Conservation (phyloP, 2,888 invertebrate species). For the Macrosiphum euphorbiae region DNA sequence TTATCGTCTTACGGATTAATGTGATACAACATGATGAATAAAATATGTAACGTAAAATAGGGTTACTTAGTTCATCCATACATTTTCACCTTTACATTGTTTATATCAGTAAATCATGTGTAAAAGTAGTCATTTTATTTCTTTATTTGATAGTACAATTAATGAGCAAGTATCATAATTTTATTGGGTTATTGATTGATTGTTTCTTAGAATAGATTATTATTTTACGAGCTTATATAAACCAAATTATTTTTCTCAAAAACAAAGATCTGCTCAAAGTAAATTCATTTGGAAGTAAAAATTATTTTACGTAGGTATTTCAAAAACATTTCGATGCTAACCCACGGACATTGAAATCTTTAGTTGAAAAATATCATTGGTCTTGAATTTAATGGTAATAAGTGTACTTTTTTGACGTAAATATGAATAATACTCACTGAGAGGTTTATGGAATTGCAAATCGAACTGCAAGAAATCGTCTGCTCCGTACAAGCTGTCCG, state of each 20-base stretch:
- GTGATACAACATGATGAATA: neutral
- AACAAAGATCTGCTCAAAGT: neutral
- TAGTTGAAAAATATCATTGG: neutral
- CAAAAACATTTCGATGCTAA: neutral
- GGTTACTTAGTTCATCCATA: neutral
- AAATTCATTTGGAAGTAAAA: neutral
- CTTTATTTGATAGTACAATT: neutral
- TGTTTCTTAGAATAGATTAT: neutral
- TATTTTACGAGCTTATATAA: neutral
- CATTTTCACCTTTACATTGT: neutral
- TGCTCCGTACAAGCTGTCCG: slow-evolving; percentile 81
- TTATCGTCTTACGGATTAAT: neutral
- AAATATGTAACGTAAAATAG: neutral
- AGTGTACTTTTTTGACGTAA: neutral
- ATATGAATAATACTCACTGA: slow-evolving; percentile 36
- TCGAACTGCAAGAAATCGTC: slow-evolving; percentile 65
- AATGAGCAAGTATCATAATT: neutral
- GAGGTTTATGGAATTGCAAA: slow-evolving; percentile 56
- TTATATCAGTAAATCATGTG: neutral
- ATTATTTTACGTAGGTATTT: neutral
- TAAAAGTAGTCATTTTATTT: neutral
- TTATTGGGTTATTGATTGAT: neutral
- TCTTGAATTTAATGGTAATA: neutral
- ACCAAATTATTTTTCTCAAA: neutral
- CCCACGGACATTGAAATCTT: neutral